Base-by-base conservation (phyloP, 2,888 invertebrate species). In the Macroteleia sp. region DNA sequence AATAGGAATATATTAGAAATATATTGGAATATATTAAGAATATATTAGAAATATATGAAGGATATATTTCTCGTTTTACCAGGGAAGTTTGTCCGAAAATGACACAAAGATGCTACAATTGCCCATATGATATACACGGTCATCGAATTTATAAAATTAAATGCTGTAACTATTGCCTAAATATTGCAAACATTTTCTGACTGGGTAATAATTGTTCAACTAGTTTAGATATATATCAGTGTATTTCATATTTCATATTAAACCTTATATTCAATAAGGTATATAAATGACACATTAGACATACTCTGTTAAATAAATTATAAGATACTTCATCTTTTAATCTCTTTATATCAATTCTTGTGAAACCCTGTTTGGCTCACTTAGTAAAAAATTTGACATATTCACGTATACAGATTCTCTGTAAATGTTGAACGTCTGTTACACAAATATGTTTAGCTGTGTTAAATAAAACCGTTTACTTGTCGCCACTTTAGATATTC, bases 401-500 rank as follows among this genome's bases (percentile, higher is more conserved):
- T 30, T 30, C 30, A 9, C 30, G n/a, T n/a, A n/a, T 30, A 30
- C 9, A 30, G 30, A 30, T 30, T 30, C 30, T 30, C 30, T 30
- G 30, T 5, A 5, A 30, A 30, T 30, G 30, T 30, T 30, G 30
- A n/a, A n/a, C n/a, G n/a, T n/a, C n/a, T n/a, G n/a, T n/a, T n/a
- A n/a, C n/a, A n/a, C n/a, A n/a, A n/a, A n/a, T n/a, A 34, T 34
- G 34, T 34, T 34, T 34, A 34, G 10, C 34, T 34, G 34, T 34
- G 34, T 12, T 3, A 34, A 34, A 34, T 34, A 34, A 34, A 34
- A 34, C 34, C 4, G 10, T 34, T 34, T 34, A 34, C 14, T 34
- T 34, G 34, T 34, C 34, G 34, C 34, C 34, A 34, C 14, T 34
- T 34, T 34, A 34, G 10, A 6, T 12, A 34, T 34, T 34, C 34